Evolutionary conservation across 2,888 invertebrate species (phyloP).

Genomic region (Agrochola lychnidis): DNA sequence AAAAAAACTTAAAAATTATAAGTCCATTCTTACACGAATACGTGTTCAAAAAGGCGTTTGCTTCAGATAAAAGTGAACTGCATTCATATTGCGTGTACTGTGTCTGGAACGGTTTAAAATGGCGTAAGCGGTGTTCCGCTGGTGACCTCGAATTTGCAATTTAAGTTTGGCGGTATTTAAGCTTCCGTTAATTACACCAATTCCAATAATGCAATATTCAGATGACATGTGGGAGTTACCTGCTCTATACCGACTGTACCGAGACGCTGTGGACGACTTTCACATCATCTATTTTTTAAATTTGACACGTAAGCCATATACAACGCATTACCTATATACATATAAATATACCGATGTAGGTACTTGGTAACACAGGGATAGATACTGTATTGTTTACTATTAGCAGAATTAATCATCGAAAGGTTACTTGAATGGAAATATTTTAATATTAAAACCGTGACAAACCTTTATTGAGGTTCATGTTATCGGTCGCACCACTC

Average conservation of each 20-base stretch:
- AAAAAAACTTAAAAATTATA: background rate
- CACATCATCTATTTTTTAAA: constrained; percentile 53
- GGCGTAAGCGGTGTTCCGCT: constrained; percentile 71
- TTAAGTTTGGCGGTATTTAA: constrained; percentile 38
- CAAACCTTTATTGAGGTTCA: constrained; percentile 53
- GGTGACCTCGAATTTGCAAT: constrained; percentile 57
- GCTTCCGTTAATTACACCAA: constrained; percentile 50
- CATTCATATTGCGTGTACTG: constrained; percentile 34
- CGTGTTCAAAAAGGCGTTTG: background rate
- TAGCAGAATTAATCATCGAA: constrained; percentile 1
- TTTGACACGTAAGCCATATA: constrained; percentile 38
- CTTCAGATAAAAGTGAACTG: constrained; percentile 1
- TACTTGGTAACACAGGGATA: constrained; percentile 12
- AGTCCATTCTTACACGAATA: constrained; percentile 6
- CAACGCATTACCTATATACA: constrained; percentile 25
- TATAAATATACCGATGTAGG: background rate
- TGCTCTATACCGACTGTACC: constrained; percentile 32
- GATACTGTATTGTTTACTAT: constrained; percentile 15
- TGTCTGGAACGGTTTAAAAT: constrained; percentile 72
- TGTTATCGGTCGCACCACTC: constrained; percentile 55
- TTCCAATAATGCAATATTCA: constrained; percentile 31
- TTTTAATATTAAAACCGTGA: constrained; percentile 41
- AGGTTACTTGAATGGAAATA: constrained; percentile 43
- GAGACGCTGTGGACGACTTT: constrained; percentile 43
- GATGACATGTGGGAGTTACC: constrained; percentile 43